These are phyloP conservation scores for Leptinotarsa juncta DNA, from an alignment of 2,888 invertebrate genomes.

Conservation along the genomic window DNA sequence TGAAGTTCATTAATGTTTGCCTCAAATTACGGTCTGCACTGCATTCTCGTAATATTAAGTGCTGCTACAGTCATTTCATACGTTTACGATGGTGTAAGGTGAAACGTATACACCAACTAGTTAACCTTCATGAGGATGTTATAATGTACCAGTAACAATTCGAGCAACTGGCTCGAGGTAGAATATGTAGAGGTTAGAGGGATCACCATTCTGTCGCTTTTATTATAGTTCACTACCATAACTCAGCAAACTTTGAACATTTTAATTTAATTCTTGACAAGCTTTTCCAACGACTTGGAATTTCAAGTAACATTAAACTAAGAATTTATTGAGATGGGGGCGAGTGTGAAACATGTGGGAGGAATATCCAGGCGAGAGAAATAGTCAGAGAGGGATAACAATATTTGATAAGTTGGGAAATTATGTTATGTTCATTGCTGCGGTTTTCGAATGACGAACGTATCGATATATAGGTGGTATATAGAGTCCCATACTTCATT, in stretches of 20 bases:
- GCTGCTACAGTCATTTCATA: conserved; percentile 26
- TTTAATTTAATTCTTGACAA: conserved; percentile 50
- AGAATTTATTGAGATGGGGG: conserved; percentile 43
- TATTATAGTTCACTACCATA: conserved; percentile 44
- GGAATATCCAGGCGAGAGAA: conserved; percentile 1
- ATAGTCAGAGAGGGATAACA: not conserved
- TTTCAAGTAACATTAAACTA: conserved; percentile 46
- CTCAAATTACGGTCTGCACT: not conserved
- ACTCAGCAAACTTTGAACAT: conserved; percentile 47
- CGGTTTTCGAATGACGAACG: too few species aligned
- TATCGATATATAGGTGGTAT: too few species aligned
- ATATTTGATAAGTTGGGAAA: not conserved
- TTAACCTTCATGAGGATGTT: conserved; percentile 35
- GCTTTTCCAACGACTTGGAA: conserved; percentile 43
- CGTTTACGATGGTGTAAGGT: conserved; percentile 31
- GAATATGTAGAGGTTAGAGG: conserved; percentile 34
- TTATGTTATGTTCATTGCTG: too few species aligned
- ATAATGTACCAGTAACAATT: conserved; percentile 40
- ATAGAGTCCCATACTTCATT: too few species aligned
- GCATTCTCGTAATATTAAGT: conserved; percentile 22
- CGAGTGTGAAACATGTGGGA: conserved; percentile 31
- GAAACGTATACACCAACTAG: conserved; percentile 7
- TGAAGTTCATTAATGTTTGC: not conserved
- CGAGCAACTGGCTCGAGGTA: conserved; percentile 25
- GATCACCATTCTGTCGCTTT: conserved; percentile 43